phyloP scores from a whole-genome alignment of 2,888 invertebrate genomes.

The Proisotoma minuta region DNA sequence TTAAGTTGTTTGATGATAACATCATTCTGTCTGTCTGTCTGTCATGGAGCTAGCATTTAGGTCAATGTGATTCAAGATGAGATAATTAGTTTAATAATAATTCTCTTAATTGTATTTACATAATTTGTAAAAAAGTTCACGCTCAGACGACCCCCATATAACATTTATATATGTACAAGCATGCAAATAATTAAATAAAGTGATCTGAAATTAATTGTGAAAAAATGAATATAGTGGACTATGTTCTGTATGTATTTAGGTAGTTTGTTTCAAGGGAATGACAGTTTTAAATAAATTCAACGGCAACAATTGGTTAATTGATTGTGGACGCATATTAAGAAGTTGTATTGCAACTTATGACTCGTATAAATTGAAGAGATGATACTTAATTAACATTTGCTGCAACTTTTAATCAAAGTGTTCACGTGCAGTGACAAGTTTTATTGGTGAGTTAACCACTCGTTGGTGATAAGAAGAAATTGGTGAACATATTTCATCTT shows the following conservation, averaged over 20 bases:
- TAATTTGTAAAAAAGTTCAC: slow-evolving; percentile 14
- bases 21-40: slow-evolving; percentile 11
- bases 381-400: background rate
- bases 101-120: slow-evolving; percentile 23
- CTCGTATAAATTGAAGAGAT: too few species aligned
- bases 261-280: background rate
- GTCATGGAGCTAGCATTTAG: slow-evolving; percentile 36
- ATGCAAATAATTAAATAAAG: too few species aligned
- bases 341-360: too few species aligned
- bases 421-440: slow-evolving; percentile 4
- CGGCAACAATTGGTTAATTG: too few species aligned
- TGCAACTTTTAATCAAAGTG: slow-evolving; percentile 1
- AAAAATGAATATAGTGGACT: too few species aligned
- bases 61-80: slow-evolving; percentile 42
- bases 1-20: slow-evolving; percentile 7
- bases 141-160: too few species aligned
- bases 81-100: slow-evolving; percentile 44
- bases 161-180: too few species aligned
- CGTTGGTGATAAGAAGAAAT: too few species aligned
- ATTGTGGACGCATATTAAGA: too few species aligned
- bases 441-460: background rate
- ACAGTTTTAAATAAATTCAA: too few species aligned
- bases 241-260: background rate
- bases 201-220: too few species aligned
- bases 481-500: too few species aligned